phyloP scores from a whole-genome alignment of 1,140 invertebrate genomes.

The Eueides isabella region DNA sequence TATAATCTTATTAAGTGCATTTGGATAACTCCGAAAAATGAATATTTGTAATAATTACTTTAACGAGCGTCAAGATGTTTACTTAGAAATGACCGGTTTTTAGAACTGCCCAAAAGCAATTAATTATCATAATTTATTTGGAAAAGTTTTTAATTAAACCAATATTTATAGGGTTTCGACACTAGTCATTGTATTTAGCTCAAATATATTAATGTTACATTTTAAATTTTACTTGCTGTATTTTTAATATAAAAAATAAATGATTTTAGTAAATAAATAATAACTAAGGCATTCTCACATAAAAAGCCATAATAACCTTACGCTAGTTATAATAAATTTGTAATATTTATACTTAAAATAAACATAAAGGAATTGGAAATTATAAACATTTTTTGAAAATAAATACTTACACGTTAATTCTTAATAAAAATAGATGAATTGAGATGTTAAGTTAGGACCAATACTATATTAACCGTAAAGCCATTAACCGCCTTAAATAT shows the following conservation, averaged over 20 bases:
- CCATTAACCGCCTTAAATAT: constrained; percentile 22
- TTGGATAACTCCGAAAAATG: no score
- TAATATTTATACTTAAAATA: constrained; percentile 13
- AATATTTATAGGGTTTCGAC: neutral
- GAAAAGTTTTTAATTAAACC: neutral
- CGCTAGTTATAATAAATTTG: constrained; percentile 9
- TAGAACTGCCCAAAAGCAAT: no score
- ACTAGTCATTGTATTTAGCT: neutral
- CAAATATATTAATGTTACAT: neutral
- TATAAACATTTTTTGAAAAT: neutral
- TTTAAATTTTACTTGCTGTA: neutral
- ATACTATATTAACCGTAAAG: constrained; percentile 2
- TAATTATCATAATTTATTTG: neutral
- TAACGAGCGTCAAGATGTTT: no score
- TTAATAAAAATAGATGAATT: constrained; percentile 12
- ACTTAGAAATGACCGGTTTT: no score
- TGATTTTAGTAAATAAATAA: neutral
- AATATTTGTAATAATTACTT: no score
- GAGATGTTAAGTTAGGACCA: constrained; percentile 21
- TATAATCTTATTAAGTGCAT: no score
- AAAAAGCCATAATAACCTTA: neutral
- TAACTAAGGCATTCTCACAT: neutral
- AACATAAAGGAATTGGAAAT: constrained; percentile 3
- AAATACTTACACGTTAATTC: constrained; percentile 1
- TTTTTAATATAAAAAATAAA: neutral